Conservation (phyloP, 2,113 vertebrate species). For the Cranoglanis bouderius region DNA sequence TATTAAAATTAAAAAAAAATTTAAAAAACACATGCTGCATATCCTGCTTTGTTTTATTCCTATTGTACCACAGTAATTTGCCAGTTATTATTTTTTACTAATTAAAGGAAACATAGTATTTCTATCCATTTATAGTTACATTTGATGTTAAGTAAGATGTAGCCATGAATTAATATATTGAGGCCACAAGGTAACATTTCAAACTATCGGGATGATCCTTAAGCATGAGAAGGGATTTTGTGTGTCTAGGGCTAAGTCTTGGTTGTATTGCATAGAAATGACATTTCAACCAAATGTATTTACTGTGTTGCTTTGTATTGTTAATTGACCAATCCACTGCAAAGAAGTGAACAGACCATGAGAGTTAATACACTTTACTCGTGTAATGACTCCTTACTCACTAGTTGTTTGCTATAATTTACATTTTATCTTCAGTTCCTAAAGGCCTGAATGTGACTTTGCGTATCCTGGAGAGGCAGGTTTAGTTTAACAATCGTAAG, state of each 20-base stretch:
- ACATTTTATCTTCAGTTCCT: background rate
- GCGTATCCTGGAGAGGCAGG: constrained; percentile 60
- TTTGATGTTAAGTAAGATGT: background rate
- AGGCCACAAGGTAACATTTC: background rate
- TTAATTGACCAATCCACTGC: background rate
- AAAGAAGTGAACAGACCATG: background rate
- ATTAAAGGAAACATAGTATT: background rate
- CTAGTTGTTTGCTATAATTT: background rate
- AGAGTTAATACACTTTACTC: background rate
- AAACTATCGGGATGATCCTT: background rate
- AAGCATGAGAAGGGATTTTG: background rate
- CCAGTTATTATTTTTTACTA: background rate
- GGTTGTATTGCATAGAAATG: background rate
- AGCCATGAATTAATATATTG: background rate
- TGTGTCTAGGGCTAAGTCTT: background rate
- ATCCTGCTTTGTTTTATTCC: background rate
- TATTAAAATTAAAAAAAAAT: background rate
- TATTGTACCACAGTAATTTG: background rate
- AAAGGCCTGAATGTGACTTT: background rate
- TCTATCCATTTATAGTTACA: background rate
- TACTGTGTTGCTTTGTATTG: background rate
- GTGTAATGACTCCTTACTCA: background rate
- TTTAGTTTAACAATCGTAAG: constrained; percentile 68
- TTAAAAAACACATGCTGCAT: too few species aligned
- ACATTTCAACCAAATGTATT: background rate